These are phyloP conservation scores for Enteromius mattozi DNA, from an alignment of 2,797 vertebrate genomes.

Conservation along the genomic window DNA sequence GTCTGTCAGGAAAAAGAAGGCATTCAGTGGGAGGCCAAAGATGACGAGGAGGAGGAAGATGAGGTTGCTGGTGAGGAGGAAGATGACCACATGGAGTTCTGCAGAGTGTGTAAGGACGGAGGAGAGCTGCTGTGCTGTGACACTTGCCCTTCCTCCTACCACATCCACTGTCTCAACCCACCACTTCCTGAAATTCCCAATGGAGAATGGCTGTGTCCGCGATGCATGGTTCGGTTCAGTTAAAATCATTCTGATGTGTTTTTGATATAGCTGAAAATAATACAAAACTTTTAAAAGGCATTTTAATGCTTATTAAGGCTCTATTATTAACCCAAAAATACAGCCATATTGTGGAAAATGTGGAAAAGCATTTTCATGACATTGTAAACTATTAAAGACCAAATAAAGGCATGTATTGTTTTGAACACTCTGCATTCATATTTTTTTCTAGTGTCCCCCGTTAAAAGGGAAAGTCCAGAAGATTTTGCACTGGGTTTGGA, in stretches of 20 bases:
- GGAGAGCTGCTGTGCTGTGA: conserved; percentile 97
- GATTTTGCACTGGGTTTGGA: conserved; percentile 97
- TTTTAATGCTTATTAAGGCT: not conserved
- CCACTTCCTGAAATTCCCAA: conserved; percentile 97
- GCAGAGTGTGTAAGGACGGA: conserved; percentile 96
- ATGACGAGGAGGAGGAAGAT: conserved; percentile 96
- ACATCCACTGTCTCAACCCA: conserved; percentile 98
- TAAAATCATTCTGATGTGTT: not conserved
- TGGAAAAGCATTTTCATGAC: not conserved
- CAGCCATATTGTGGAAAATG: not conserved
- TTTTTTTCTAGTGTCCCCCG: conserved; percentile 86
- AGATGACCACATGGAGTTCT: conserved; percentile 99
- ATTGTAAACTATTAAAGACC: not conserved
- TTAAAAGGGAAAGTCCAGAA: conserved; percentile 96
- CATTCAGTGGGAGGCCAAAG: conserved; percentile 98
- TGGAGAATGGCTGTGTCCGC: conserved; percentile 98
- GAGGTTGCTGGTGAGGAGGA: conserved; percentile 89
- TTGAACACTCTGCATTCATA: not conserved
- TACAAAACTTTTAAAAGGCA: not conserved
- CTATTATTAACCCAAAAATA: not conserved
- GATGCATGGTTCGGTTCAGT: conserved; percentile 78
- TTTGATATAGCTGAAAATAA: not conserved
- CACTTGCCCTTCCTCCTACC: conserved; percentile 96
- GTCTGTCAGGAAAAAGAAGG: conserved; percentile 93
- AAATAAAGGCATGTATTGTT: not conserved